These are phyloP conservation scores for Polypedilum vanderplanki DNA, from an alignment of 1,140 invertebrate genomes.

Conservation along the genomic window DNA sequence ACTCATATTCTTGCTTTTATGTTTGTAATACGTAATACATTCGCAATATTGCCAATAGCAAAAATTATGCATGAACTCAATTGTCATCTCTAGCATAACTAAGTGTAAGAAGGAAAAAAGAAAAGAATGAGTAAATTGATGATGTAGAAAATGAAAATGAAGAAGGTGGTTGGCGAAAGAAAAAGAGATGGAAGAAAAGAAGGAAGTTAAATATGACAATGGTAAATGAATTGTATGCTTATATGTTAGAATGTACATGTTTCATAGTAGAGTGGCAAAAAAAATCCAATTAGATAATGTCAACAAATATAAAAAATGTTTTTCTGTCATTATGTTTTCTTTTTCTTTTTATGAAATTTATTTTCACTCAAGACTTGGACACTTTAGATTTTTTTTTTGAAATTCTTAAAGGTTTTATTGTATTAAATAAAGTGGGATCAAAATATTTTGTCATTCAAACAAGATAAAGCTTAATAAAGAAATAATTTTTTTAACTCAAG, in stretches of 20 bases:
- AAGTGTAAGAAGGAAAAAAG: not conserved
- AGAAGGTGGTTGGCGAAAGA: not conserved
- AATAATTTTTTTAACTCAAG: too few relatives aligned
- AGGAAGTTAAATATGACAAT: not conserved
- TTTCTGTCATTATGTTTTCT: not conserved
- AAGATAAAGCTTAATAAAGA: too few relatives aligned
- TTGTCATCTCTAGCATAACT: not conserved
- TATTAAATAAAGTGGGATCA: too few relatives aligned
- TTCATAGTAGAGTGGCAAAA: not conserved
- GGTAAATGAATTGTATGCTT: not conserved
- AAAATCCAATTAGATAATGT: slow-evolving; percentile 19
- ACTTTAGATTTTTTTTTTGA: too few relatives aligned
- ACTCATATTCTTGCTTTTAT: too few relatives aligned
- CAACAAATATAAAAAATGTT: not conserved
- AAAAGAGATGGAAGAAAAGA: not conserved
- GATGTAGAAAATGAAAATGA: not conserved
- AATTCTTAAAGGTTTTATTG: too few relatives aligned
- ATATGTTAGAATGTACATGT: not conserved
- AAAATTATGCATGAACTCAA: not conserved
- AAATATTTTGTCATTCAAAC: too few relatives aligned
- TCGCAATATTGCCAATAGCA: not conserved
- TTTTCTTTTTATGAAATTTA: not conserved
- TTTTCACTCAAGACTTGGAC: too few relatives aligned
- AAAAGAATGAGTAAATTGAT: not conserved
- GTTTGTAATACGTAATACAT: too few relatives aligned